These are phyloP conservation scores for Allobates femoralis DNA, from an alignment of 2,797 vertebrate genomes.

Conservation along the genomic window DNA sequence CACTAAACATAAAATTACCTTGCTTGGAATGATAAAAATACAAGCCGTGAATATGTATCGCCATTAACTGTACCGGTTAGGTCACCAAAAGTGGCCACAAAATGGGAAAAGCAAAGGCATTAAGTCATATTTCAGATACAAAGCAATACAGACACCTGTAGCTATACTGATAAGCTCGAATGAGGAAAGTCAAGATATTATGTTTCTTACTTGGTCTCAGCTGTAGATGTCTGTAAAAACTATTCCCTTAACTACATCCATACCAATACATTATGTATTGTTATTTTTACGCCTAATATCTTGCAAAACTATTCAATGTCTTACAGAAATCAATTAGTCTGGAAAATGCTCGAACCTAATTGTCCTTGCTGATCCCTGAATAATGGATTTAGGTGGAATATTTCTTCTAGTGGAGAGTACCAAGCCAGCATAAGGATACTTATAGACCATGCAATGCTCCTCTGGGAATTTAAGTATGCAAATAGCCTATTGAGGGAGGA, in stretches of 20 bases:
- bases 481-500: too few species aligned
- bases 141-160: constrained; percentile 17
- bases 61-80: not conserved
- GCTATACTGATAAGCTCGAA: constrained; percentile 9
- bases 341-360: not conserved
- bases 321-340: not conserved
- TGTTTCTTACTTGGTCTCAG: not conserved
- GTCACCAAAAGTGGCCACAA: constrained; percentile 8
- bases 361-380: too few species aligned
- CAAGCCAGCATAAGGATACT: too few species aligned
- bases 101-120: not conserved
- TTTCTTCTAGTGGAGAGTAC: too few species aligned
- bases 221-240: not conserved
- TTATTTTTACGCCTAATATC: not conserved
- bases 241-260: constrained; percentile 1
- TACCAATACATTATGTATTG: not conserved
- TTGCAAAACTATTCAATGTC: not conserved
- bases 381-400: too few species aligned
- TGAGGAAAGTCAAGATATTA: constrained; percentile 13
- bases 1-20: constrained; percentile 17
- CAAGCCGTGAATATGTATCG: not conserved
- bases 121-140: constrained; percentile 5
- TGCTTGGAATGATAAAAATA: not conserved
- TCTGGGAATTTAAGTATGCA: too few species aligned
- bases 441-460: too few species aligned